Evolutionary conservation across 2,797 vertebrate genomes (phyloP).

Genomic region (Buphagus erythrorhynchus): DNA sequence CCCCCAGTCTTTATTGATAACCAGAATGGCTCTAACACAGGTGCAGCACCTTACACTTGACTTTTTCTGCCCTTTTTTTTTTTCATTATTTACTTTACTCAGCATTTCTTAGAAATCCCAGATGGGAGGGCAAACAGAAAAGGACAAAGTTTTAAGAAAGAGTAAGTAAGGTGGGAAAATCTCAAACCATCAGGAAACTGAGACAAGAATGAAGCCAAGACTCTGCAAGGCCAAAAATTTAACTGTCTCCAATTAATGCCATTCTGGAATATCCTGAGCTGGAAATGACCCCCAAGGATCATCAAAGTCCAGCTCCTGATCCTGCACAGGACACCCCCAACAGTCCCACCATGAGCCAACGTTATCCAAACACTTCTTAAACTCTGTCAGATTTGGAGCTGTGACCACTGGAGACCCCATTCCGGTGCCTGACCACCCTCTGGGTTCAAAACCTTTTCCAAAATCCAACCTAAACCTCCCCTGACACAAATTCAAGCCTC

Average conservation of each 20-base stretch:
- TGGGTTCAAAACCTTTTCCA: not conserved
- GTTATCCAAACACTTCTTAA: not conserved
- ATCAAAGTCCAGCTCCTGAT: not conserved
- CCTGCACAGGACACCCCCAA: not conserved
- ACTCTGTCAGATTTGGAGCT: not conserved
- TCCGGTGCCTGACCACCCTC: not conserved
- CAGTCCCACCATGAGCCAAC: accelerated
- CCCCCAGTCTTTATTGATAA: not conserved
- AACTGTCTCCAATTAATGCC: not conserved
- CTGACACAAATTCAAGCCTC: not conserved
- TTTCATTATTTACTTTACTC: not conserved
- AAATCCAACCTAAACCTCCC: not conserved
- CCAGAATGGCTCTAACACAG: accelerated
- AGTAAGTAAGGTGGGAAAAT: not conserved
- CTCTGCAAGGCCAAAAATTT: not conserved
- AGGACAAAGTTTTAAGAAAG: not conserved
- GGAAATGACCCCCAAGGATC: not conserved
- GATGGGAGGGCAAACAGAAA: not conserved
- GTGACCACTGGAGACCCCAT: not conserved
- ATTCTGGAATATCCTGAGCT: not conserved
- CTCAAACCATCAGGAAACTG: not conserved
- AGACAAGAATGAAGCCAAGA: not conserved
- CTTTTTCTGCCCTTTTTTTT: not conserved
- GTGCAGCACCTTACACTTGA: not conserved
- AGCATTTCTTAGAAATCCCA: not conserved